phyloP scores from a whole-genome alignment of 2,113 vertebrate genomes.

The Notechis scutatus region DNA sequence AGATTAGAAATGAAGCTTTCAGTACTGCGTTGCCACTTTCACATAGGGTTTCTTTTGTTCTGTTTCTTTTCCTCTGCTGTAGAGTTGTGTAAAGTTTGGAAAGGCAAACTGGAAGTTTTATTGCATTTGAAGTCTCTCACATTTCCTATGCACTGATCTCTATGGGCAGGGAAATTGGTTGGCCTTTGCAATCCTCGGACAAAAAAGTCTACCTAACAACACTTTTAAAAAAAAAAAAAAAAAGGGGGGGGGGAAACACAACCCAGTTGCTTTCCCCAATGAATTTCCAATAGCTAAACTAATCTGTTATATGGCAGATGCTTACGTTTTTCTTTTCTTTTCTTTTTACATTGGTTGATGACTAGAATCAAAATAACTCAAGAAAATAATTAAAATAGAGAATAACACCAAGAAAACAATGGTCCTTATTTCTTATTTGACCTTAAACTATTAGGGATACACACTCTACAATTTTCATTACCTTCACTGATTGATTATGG shows the following conservation, averaged over 20 bases:
- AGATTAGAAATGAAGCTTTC: background rate
- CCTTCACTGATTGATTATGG: background rate
- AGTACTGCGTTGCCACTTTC: background rate
- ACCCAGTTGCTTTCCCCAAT: background rate
- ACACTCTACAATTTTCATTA: background rate
- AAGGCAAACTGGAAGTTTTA: too few species aligned
- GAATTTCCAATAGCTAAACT: background rate
- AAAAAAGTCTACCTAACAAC: background rate
- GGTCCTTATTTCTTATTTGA: background rate
- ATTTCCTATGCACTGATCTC: background rate
- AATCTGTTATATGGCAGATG: background rate
- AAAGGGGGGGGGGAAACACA: accelerated
- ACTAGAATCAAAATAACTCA: background rate
- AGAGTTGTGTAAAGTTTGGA: background rate
- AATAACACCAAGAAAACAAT: background rate
- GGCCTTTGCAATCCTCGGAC: background rate
- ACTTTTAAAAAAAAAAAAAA: background rate
- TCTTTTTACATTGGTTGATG: background rate
- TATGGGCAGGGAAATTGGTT: background rate
- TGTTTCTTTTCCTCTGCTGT: background rate
- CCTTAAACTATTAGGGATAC: background rate
- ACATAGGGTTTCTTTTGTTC: background rate
- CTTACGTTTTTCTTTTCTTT: background rate
- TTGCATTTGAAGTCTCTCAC: background rate
- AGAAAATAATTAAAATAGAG: background rate